These are phyloP conservation scores for Sebastes matsubarae DNA, from an alignment of 2,797 vertebrate genomes.

Conservation along the genomic window DNA sequence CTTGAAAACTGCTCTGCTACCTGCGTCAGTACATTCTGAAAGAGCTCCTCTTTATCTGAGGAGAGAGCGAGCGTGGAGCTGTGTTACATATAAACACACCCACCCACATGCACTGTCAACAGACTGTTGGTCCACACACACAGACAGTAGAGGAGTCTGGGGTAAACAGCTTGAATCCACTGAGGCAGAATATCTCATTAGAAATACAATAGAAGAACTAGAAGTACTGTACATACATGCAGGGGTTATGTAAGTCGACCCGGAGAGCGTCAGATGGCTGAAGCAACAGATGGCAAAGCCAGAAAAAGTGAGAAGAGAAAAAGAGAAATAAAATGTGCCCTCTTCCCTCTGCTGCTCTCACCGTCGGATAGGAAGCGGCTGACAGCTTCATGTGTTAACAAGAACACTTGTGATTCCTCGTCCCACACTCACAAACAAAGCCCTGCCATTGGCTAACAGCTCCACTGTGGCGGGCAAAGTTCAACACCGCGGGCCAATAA, in stretches of 20 bases:
- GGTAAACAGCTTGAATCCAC: constrained; percentile 6
- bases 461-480: constrained; percentile 63
- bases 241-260: constrained; percentile 24
- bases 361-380: neutral
- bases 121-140: neutral
- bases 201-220: neutral
- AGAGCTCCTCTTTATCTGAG: constrained; percentile 92
- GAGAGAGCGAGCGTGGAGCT: constrained; percentile 33
- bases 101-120: neutral
- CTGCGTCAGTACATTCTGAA: constrained; percentile 90
- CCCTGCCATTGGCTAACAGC: constrained; percentile 35
- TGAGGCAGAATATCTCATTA: neutral
- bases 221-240: neutral
- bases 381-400: constrained; percentile 41
- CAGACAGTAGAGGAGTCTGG: neutral
- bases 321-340: neutral
- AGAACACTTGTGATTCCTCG: constrained; percentile 11
- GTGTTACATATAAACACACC: constrained; percentile 24
- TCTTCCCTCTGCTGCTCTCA: constrained; percentile 2
- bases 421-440: constrained; percentile 32
- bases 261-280: neutral
- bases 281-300: constrained; percentile 22
- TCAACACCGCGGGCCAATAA: constrained; percentile 62
- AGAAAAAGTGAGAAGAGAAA: neutral
- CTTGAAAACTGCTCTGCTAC: constrained; percentile 92